Percentiles rank a stretch among this genome's conserved stretches.
Conservation (phyloP, 2,113 vertebrate species). For the Colossoma macropomum region DNA sequence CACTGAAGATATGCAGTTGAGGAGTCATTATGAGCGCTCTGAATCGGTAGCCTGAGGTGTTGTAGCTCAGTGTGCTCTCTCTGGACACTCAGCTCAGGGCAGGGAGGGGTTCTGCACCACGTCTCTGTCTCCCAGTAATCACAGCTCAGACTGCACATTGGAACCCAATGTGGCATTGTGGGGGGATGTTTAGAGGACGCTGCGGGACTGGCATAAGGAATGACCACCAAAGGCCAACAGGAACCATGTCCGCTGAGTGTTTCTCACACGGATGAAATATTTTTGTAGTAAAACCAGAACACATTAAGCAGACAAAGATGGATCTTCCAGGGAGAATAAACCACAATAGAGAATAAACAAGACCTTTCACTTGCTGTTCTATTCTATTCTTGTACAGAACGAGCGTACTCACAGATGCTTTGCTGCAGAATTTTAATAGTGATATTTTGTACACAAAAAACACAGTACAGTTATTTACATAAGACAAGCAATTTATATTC, state of each 20-base stretch:
- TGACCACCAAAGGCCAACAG: neutral
- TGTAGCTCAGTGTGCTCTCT: neutral
- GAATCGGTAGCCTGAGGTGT: neutral
- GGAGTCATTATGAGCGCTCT: neutral
- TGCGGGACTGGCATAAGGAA: neutral
- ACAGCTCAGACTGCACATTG: neutral
- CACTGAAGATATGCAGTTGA: neutral
- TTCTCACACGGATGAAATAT: slow-evolving; percentile 12
- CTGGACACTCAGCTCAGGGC: neutral
- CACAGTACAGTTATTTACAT: slow-evolving; percentile 32
- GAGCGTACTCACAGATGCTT: neutral
- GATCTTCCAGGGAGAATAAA: neutral
- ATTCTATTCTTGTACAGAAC: neutral
- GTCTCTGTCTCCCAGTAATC: neutral
- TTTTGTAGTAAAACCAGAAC: slow-evolving; percentile 6
- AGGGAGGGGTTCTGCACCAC: neutral
- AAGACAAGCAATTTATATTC: slow-evolving; percentile 38
- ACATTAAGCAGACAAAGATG: slow-evolving; percentile 19
- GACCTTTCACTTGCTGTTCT: neutral
- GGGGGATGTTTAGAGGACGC: slow-evolving; percentile 19
- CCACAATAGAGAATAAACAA: neutral
- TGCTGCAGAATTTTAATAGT: slow-evolving; percentile 48
- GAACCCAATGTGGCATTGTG: neutral
- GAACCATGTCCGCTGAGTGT: neutral
- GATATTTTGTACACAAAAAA: slow-evolving; percentile 33